Evolutionary conservation across 1,140 invertebrate species (phyloP), one percentile per base, ranked within the genome.

Genomic region (Schlechtendalia chinensis): DNA sequence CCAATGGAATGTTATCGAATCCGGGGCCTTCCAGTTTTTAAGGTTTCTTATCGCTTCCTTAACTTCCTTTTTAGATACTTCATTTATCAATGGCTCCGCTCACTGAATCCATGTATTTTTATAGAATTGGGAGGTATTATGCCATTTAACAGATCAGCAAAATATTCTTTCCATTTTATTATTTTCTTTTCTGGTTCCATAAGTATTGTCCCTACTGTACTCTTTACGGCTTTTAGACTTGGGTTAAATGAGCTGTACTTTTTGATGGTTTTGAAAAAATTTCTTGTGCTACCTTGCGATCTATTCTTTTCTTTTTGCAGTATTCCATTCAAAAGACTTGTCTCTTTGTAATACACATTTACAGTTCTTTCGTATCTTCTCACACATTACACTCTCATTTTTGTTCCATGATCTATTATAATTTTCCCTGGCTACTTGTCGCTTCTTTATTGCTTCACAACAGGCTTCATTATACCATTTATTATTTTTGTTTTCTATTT

Each of bases 181-280:
- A 12, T n/a, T 72, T 72, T 72, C 53, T 54, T 39, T 39, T 39
- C 32, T 39, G 67, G 67, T 53, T 71, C 22, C 47, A 71, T 53
- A 71, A 71, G 27, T 71, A 71, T 71, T 71, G 45, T 39, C 19
- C 65, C 65, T n/a, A 69, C 47, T n/a, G 1, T n/a, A 39, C 22
- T 69, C 45, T 69, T 69, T 69, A 69, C 32, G 8, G 32, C 32
- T 39, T 39, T 47, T 69, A 69, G 50, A 39, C 65, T 45, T 71
- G 47, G 67, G 12, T 71, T 71, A 47, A 71, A 71, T 6, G 47
- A 71, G 29, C 53, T 47, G 27, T 71, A 71, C 17, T 71, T 47
- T 47, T 8, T 71, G 67, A 27, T 71, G 47, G 47, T 71, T 71
- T 47, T 71, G 11, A 71, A 71, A 22, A 71, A 71, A 22, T 71